These are phyloP conservation scores for Spodoptera picta DNA, from an alignment of 2,888 invertebrate species.

Conservation along the genomic window DNA sequence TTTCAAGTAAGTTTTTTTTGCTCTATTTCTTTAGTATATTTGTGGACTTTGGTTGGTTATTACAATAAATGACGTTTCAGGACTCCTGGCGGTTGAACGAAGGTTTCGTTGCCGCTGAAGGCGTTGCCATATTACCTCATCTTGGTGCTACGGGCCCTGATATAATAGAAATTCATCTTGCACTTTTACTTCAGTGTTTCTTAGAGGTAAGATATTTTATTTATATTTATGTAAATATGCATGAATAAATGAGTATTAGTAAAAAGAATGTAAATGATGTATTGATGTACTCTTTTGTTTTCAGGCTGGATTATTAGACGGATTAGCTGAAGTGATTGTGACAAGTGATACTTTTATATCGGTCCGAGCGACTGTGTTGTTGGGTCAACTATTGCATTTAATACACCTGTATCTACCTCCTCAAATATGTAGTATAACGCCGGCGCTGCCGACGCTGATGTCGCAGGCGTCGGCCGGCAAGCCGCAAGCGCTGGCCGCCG, in stretches of 20 bases:
- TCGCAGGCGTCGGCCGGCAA: slow-evolving; percentile 93
- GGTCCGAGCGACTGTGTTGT: slow-evolving; percentile 96
- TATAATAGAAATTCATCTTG: slow-evolving; percentile 96
- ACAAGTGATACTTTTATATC: slow-evolving; percentile 96
- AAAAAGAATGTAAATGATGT: too few relatives aligned
- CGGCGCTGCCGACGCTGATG: slow-evolving; percentile 94
- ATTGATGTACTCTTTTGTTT: slow-evolving; percentile 38
- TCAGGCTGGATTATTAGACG: slow-evolving; percentile 94
- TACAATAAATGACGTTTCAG: slow-evolving; percentile 63
- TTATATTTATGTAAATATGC: neutral
- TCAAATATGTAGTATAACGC: slow-evolving; percentile 91
- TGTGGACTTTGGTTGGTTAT: neutral
- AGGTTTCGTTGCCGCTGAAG: slow-evolving; percentile 98
- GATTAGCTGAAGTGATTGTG: slow-evolving; percentile 96
- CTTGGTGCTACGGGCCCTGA: slow-evolving; percentile 95
- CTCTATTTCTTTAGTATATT: neutral
- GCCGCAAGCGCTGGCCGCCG: slow-evolving; percentile 94
- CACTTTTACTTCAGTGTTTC: slow-evolving; percentile 96
- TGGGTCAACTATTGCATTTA: slow-evolving; percentile 96
- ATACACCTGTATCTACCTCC: slow-evolving; percentile 95
- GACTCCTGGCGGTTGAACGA: slow-evolving; percentile 96
- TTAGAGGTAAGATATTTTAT: slow-evolving; percentile 88
- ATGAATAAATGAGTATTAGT: too few relatives aligned
- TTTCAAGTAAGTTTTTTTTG: slow-evolving; percentile 84
- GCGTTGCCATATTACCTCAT: slow-evolving; percentile 94